Evolutionary conservation across 2,113 vertebrate species (phyloP).

Genomic region (Cromileptes altivelis): DNA sequence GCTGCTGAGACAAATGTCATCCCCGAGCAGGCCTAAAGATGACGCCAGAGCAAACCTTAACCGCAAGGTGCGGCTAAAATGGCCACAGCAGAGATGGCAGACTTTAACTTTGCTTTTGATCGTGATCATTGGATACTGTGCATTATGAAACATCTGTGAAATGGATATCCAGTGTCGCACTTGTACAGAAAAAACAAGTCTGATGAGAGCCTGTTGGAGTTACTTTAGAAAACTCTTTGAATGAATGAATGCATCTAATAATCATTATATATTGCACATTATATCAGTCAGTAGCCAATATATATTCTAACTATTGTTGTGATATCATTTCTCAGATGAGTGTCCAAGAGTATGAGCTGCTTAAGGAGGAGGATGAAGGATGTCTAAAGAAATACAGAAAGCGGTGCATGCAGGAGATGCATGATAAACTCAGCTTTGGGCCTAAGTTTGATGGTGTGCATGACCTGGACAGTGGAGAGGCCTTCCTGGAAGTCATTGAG

Average conservation of each 20-base stretch:
- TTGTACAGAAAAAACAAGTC: background rate
- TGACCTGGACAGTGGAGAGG: conserved; percentile 92
- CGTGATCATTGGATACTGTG: background rate
- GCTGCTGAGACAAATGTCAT: conserved; percentile 95
- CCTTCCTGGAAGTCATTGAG: conserved; percentile 94
- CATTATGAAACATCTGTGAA: background rate
- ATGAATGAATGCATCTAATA: background rate
- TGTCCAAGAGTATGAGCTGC: conserved; percentile 94
- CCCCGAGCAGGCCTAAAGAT: conserved; percentile 86
- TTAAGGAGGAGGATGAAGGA: conserved; percentile 92
- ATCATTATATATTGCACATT: background rate
- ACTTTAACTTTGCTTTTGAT: background rate
- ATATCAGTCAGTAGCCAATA: background rate
- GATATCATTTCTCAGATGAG: conserved; percentile 89
- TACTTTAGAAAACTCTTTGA: background rate
- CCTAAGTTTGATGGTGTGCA: conserved; percentile 90
- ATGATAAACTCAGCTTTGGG: conserved; percentile 94
- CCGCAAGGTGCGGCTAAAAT: conserved; percentile 90
- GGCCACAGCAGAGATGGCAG: background rate
- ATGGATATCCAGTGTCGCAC: background rate
- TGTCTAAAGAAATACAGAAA: conserved; percentile 94
- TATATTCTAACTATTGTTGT: background rate
- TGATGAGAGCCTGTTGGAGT: background rate
- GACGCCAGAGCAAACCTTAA: conserved; percentile 85
- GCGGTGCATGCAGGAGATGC: conserved; percentile 97